These are phyloP conservation scores for Cynocephalus volans DNA, from an alignment of 2,113 vertebrate genomes.

Conservation along the genomic window DNA sequence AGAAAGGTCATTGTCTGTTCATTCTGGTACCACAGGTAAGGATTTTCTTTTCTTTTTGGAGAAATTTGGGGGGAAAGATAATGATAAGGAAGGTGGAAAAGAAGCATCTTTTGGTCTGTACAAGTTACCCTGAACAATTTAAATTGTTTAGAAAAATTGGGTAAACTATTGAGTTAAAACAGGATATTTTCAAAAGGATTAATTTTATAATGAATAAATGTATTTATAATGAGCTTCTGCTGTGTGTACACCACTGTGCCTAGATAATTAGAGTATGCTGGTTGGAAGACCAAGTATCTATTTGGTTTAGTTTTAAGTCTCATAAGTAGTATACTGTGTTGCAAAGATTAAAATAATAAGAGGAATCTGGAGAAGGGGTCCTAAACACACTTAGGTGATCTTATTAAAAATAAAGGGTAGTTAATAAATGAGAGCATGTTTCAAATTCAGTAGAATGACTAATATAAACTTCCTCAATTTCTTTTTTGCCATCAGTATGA, in stretches of 20 bases:
- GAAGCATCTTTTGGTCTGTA: background rate
- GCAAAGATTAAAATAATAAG: conserved; percentile 36
- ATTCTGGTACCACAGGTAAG: conserved; percentile 95
- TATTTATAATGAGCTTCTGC: background rate
- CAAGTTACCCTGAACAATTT: background rate
- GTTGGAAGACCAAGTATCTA: conserved; percentile 1
- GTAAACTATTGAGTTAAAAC: conserved; percentile 35
- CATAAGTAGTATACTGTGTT: conserved; percentile 39
- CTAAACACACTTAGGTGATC: conserved; percentile 26
- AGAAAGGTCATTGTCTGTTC: conserved; percentile 95
- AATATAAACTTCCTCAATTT: background rate
- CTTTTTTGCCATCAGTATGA: conserved; percentile 18
- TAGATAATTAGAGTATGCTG: background rate
- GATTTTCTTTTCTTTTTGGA: conserved; percentile 54
- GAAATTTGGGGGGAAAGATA: conserved; percentile 20
- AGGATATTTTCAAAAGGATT: background rate
- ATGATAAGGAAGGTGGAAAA: background rate
- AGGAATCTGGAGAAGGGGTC: background rate
- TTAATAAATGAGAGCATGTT: conserved; percentile 33
- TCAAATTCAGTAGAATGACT: background rate
- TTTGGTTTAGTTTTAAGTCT: conserved; percentile 63
- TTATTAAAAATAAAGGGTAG: conserved; percentile 45
- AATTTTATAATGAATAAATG: conserved; percentile 7
- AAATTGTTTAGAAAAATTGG: conserved; percentile 55
- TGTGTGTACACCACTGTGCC: background rate